Percentiles rank a stretch among this genome's conserved stretches.
Conservation (phyloP, 2,888 invertebrate species). For the Sabatieria punctata region DNA sequence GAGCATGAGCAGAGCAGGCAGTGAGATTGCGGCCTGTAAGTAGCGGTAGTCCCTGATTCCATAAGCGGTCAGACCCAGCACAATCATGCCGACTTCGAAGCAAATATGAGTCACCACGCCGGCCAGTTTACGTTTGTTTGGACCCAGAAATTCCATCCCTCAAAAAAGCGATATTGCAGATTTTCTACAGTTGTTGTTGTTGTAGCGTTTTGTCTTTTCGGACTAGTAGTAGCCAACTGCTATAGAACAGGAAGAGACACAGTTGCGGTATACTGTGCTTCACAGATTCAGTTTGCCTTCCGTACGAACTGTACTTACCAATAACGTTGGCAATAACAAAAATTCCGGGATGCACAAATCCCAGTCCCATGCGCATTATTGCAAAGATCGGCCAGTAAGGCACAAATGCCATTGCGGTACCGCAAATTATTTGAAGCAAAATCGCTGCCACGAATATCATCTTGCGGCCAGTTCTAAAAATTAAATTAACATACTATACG, state of each 20-base stretch:
- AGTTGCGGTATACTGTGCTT: too few species aligned
- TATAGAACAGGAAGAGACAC: too few species aligned
- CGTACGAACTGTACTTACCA: conserved; percentile 38
- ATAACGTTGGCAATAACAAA: conserved; percentile 58
- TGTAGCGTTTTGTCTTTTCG: too few species aligned
- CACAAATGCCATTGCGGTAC: conserved; percentile 51
- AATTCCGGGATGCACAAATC: conserved; percentile 59
- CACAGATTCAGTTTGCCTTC: too few species aligned
- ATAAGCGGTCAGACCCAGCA: conserved; percentile 27
- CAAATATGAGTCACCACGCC: conserved; percentile 33
- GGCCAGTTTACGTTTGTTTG: conserved; percentile 31
- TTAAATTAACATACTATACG: not conserved
- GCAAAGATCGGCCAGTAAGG: conserved; percentile 53
- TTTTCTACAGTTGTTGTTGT: too few species aligned
- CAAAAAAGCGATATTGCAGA: conserved; percentile 1
- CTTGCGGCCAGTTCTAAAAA: conserved; percentile 53
- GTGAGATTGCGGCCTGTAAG: conserved; percentile 25
- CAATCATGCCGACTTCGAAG: conserved; percentile 32
- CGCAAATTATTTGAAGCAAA: conserved; percentile 51
- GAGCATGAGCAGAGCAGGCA: conserved; percentile 25
- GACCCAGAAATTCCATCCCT: conserved; percentile 36
- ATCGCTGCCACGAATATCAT: conserved; percentile 54
- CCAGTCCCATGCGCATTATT: conserved; percentile 50
- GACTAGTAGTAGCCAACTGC: too few species aligned
- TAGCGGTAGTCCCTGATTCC: conserved; percentile 24